Percentiles rank a stretch among this genome's conserved stretches.
phyloP scores from a whole-genome alignment of 2,888 invertebrate species.

The Drosophila paracracens region DNA sequence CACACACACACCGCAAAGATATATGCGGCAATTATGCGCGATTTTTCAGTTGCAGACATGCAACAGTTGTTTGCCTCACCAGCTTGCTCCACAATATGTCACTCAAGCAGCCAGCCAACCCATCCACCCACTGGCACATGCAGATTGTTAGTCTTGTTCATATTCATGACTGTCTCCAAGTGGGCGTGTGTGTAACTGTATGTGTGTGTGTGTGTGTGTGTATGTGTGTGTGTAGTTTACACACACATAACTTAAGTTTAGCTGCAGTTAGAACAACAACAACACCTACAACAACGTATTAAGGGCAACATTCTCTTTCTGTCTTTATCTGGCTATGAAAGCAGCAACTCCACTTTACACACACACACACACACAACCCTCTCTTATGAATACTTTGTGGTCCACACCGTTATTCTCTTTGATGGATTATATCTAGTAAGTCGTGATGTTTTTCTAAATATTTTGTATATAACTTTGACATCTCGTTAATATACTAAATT shows the following conservation, averaged over 20 bases:
- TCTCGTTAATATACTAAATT: not conserved
- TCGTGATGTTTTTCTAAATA: not conserved
- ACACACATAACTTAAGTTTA: conserved; percentile 73
- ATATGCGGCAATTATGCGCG: conserved; percentile 73
- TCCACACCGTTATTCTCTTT: conserved; percentile 1
- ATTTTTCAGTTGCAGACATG: conserved; percentile 70
- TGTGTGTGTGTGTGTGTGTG: conserved; percentile 3
- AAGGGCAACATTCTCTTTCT: conserved; percentile 50
- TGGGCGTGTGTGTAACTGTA: not conserved
- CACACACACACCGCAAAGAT: conserved; percentile 31
- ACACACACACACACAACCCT: not conserved
- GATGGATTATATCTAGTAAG: conserved; percentile 19
- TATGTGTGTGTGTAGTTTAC: conserved; percentile 41
- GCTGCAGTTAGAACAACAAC: conserved; percentile 52
- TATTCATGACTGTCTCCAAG: conserved; percentile 53
- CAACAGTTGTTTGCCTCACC: conserved; percentile 63
- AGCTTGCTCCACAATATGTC: conserved; percentile 1
- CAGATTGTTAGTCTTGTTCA: conserved; percentile 50
- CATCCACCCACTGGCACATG: conserved; percentile 13
- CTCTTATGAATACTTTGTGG: not conserved
- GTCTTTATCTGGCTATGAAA: not conserved
- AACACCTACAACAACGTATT: conserved; percentile 53
- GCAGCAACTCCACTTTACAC: conserved; percentile 13
- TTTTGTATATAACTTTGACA: not conserved
- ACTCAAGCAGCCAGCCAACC: conserved; percentile 1